Percentiles rank a stretch among this genome's conserved stretches.
These are phyloP conservation scores for Gobio gobio DNA, from an alignment of 2,113 vertebrate species.

Conservation along the genomic window DNA sequence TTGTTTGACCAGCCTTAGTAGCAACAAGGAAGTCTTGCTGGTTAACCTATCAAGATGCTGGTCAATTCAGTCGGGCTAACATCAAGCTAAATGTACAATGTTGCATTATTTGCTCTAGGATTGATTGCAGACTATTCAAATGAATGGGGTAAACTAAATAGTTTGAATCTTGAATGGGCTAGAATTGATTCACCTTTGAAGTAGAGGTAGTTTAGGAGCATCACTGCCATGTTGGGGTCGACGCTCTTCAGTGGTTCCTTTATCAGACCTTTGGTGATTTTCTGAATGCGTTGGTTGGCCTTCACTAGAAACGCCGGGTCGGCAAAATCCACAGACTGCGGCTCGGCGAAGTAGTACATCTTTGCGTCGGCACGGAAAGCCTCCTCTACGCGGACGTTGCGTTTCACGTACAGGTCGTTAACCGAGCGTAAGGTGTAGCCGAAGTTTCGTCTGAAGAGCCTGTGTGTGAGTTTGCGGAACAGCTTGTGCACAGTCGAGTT, in stretches of 20 bases:
- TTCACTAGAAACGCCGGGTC: slow-evolving; percentile 84
- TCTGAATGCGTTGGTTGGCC: slow-evolving; percentile 86
- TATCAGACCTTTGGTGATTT: slow-evolving; percentile 92
- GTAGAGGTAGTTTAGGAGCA: slow-evolving; percentile 96
- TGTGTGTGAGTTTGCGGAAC: slow-evolving; percentile 92
- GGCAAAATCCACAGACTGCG: slow-evolving; percentile 86
- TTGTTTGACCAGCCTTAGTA: neutral
- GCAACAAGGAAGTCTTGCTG: neutral
- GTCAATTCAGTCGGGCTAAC: neutral
- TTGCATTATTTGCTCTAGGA: neutral
- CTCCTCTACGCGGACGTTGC: slow-evolving; percentile 75
- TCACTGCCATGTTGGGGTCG: slow-evolving; percentile 85
- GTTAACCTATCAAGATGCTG: neutral
- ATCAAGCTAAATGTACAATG: neutral
- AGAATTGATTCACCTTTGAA: slow-evolving; percentile 89
- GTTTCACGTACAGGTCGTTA: slow-evolving; percentile 88
- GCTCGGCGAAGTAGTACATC: slow-evolving; percentile 90
- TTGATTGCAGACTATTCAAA: neutral
- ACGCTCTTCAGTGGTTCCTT: slow-evolving; percentile 86
- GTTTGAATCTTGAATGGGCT: neutral
- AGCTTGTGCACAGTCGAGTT: slow-evolving; percentile 90
- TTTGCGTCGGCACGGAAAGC: slow-evolving; percentile 82
- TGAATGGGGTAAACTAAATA: neutral
- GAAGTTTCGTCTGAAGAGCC: slow-evolving; percentile 94
- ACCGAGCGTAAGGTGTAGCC: slow-evolving; percentile 90